Conservation (phyloP, 2,113 vertebrate species). For the Periophthalmodon schlosseri region DNA sequence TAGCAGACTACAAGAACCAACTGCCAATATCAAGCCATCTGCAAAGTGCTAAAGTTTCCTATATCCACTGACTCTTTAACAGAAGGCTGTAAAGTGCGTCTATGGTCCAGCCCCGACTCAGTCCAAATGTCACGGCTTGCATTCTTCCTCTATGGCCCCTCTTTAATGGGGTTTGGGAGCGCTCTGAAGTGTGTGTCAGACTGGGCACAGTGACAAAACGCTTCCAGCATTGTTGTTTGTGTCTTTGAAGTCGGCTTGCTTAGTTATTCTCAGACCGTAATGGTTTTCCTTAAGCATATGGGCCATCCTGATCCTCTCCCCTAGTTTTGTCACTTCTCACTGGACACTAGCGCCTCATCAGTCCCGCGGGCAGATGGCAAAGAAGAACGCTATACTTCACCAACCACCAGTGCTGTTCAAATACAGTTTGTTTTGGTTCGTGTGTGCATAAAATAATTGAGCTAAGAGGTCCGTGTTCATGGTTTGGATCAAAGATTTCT, state of each 20-base stretch:
- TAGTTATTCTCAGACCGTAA: slow-evolving; percentile 37
- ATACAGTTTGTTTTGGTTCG: slow-evolving; percentile 5
- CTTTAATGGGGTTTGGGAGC: slow-evolving; percentile 45
- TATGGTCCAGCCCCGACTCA: background rate
- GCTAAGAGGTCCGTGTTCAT: background rate
- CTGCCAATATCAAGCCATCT: slow-evolving; percentile 4
- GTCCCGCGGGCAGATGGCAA: slow-evolving; percentile 53
- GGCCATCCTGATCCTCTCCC: slow-evolving; percentile 30
- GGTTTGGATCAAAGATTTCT: slow-evolving; percentile 15
- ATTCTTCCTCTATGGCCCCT: slow-evolving; percentile 31
- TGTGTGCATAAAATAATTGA: background rate
- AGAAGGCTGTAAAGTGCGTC: slow-evolving; percentile 5
- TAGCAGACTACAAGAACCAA: background rate
- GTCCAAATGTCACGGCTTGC: slow-evolving; percentile 6
- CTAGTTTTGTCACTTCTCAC: slow-evolving; percentile 44
- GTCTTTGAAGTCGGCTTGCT: slow-evolving; percentile 48
- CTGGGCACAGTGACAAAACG: slow-evolving; percentile 27
- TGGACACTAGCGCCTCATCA: slow-evolving; percentile 40
- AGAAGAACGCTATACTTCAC: slow-evolving; percentile 36
- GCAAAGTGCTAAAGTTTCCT: slow-evolving; percentile 6
- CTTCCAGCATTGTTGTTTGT: slow-evolving; percentile 39
- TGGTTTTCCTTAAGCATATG: slow-evolving; percentile 47
- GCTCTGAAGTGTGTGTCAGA: slow-evolving; percentile 28
- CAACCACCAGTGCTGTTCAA: slow-evolving; percentile 22
- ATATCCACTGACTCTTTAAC: background rate